Evolutionary conservation across 2,113 vertebrate genomes (phyloP).

Genomic region (Cephalopterus ornatus): DNA sequence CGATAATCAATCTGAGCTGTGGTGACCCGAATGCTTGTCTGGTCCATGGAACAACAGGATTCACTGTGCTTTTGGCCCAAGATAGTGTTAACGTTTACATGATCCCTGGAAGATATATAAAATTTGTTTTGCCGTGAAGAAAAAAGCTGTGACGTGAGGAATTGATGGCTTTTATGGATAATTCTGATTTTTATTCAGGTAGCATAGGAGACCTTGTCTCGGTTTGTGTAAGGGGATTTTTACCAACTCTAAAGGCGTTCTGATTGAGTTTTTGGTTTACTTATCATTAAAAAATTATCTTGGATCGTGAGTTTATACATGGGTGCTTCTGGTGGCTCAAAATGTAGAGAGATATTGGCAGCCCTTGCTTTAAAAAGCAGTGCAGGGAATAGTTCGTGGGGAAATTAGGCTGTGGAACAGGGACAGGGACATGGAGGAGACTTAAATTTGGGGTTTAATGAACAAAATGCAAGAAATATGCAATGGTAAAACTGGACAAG

Average conservation of each 20-base stretch:
- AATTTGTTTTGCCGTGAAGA: background rate
- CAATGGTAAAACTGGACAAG: background rate
- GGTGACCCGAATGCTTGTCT: background rate
- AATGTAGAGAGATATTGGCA: background rate
- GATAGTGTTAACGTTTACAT: fast-evolving
- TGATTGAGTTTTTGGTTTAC: background rate
- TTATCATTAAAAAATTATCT: background rate
- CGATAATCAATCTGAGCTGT: background rate
- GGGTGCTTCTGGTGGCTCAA: background rate
- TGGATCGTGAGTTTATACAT: background rate
- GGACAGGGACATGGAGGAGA: fast-evolving
- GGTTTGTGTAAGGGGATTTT: background rate
- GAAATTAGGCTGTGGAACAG: background rate
- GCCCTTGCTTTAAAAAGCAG: background rate
- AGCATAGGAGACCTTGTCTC: background rate
- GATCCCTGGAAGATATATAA: background rate
- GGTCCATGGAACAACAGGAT: background rate
- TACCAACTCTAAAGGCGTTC: background rate
- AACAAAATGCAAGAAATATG: background rate
- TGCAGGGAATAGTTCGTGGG: background rate
- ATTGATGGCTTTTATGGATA: background rate
- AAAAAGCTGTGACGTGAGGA: background rate
- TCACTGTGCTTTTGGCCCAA: background rate
- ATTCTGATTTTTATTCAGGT: background rate
- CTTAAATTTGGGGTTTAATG: background rate